Conservation (phyloP, 2,113 vertebrate genomes). For the Anas platyrhynchos region DNA sequence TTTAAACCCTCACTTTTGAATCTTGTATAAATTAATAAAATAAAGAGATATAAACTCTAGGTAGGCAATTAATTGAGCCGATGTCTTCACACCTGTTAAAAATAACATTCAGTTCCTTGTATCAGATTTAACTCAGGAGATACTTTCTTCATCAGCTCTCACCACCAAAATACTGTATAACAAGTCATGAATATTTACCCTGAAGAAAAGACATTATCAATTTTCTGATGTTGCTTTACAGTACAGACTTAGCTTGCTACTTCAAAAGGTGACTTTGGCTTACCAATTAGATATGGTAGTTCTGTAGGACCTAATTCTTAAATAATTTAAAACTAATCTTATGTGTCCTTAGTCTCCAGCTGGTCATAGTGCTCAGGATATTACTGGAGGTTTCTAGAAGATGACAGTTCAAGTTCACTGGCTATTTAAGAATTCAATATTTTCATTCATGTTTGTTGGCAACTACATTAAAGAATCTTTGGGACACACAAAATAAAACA, state of each 20-base stretch:
- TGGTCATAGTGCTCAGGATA: not conserved
- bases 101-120: not conserved
- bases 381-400: not conserved
- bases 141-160: not conserved
- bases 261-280: not conserved
- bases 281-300: not conserved
- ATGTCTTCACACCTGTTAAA: not conserved
- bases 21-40: not conserved
- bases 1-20: not conserved
- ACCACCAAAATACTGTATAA: not conserved
- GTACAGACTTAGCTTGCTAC: not conserved
- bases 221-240: not conserved
- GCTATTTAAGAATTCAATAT: not conserved
- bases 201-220: not conserved
- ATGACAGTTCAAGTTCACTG: not conserved
- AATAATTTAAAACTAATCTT: not conserved
- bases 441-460: not conserved
- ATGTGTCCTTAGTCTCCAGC: not conserved
- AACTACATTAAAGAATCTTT: not conserved
- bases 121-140: not conserved
- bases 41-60: not conserved
- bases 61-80: rapidly evolving
- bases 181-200: not conserved
- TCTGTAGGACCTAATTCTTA: not conserved
- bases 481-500: not conserved